Conservation (phyloP, 2,888 invertebrate species). For the Encarsia formosa region DNA sequence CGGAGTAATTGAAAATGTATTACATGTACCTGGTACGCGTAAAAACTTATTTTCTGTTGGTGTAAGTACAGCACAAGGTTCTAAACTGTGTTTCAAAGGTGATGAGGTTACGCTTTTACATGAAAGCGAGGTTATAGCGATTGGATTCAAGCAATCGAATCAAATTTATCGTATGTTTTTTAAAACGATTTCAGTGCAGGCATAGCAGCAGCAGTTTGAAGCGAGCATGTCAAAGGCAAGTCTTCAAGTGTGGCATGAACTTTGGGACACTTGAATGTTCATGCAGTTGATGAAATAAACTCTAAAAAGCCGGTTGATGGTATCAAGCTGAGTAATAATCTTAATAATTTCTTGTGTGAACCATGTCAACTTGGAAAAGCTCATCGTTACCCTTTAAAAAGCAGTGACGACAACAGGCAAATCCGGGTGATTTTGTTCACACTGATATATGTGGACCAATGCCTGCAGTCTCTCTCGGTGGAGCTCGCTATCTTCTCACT, state of each 20-base stretch:
- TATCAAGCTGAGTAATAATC: constrained; percentile 22
- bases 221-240: no score
- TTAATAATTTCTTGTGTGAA: constrained; percentile 32
- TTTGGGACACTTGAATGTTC: constrained; percentile 26
- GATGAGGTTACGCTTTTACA: background rate
- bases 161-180: constrained; percentile 26
- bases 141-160: constrained; percentile 24
- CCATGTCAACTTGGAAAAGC: no score
- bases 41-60: no score
- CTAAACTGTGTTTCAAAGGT: background rate
- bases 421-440: constrained; percentile 32
- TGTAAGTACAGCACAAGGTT: no score
- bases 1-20: constrained; percentile 27
- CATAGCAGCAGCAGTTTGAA: no score
- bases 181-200: background rate
- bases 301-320: constrained; percentile 11
- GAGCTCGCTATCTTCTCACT: constrained; percentile 32
- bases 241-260: constrained; percentile 28
- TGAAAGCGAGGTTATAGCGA: background rate
- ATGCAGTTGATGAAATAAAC: constrained; percentile 7
- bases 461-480: constrained; percentile 30
- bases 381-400: constrained; percentile 30
- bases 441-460: constrained; percentile 33
- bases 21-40: constrained; percentile 27
- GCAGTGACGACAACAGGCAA: constrained; percentile 11